Percentiles rank a stretch among this genome's conserved stretches.
These are phyloP conservation scores for Nesidiocoris tenuis DNA, from an alignment of 2,888 invertebrate genomes.

Conservation along the genomic window DNA sequence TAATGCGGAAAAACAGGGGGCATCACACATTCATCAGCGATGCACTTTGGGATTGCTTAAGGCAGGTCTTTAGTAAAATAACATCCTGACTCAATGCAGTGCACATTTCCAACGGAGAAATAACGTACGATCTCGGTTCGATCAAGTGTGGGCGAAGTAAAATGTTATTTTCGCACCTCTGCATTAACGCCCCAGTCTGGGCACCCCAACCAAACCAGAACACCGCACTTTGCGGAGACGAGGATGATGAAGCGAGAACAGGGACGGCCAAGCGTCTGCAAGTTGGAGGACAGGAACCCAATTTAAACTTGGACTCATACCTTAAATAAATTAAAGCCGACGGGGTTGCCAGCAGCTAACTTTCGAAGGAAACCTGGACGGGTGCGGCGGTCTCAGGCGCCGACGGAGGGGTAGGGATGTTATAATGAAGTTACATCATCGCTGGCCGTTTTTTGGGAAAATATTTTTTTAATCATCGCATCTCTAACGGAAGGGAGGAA, in stretches of 20 bases:
- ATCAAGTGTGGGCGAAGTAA: background rate
- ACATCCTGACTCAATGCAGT: too few relatives aligned
- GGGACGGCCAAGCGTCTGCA: background rate
- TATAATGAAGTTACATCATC: conserved; percentile 33
- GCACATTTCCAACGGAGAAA: too few relatives aligned
- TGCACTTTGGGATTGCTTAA: too few relatives aligned
- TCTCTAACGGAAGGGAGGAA: background rate
- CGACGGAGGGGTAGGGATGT: conserved; percentile 14
- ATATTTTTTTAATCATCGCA: conserved; percentile 8
- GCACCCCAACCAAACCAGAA: background rate
- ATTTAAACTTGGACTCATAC: conserved; percentile 40
- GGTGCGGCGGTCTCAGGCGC: background rate
- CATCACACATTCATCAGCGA: too few relatives aligned
- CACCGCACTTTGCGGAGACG: background rate
- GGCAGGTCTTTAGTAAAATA: too few relatives aligned
- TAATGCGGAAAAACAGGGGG: too few relatives aligned
- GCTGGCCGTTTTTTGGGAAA: conserved; percentile 10
- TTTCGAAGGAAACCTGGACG: conserved; percentile 19
- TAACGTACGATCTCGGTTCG: too few relatives aligned
- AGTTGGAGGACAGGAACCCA: conserved; percentile 33
- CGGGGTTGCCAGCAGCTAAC: conserved; percentile 27
- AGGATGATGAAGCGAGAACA: background rate
- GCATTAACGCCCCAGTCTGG: background rate
- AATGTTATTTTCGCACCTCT: background rate
- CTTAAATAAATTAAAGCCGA: conserved; percentile 36